A percentile compares a stretch with the other conserved stretches of the same genome.
Conservation (phyloP, 2,888 invertebrate genomes). For the Actias luna region DNA sequence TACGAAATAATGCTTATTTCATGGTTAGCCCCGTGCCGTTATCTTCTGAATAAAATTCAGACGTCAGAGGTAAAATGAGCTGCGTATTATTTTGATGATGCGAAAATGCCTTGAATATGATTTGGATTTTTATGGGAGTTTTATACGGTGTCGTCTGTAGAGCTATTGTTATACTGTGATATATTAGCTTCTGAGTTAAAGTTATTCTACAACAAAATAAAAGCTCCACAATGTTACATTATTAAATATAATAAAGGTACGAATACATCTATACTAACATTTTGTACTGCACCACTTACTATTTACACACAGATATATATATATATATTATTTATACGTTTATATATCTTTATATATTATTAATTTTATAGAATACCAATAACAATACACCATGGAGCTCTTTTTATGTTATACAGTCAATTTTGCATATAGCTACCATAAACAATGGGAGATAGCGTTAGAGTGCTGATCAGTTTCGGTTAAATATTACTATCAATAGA, state of each 20-base stretch:
- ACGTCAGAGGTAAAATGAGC: conserved; percentile 54
- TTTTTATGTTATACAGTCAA: too few species aligned
- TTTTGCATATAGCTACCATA: too few species aligned
- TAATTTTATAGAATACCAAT: too few species aligned
- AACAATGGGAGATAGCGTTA: too few species aligned
- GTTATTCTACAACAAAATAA: conserved; percentile 18
- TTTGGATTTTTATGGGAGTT: conserved; percentile 44
- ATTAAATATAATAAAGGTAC: neutral
- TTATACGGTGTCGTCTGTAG: conserved; percentile 37
- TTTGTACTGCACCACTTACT: too few species aligned
- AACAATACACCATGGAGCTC: too few species aligned
- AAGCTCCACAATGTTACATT: neutral
- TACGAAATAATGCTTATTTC: conserved; percentile 38
- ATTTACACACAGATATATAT: too few species aligned
- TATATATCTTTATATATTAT: too few species aligned
- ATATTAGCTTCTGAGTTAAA: conserved; percentile 32
- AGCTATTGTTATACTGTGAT: conserved; percentile 41
- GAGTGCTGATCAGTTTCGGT: too few species aligned
- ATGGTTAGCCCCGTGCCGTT: conserved; percentile 42
- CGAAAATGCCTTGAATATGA: conserved; percentile 61
- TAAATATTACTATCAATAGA: too few species aligned
- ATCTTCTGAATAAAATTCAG: conserved; percentile 52
- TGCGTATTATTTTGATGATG: conserved; percentile 64
- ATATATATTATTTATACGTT: too few species aligned
- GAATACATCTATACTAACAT: conserved; percentile 15